These are phyloP conservation scores for Acleris sparsana DNA, from an alignment of 2,888 invertebrate genomes.

Conservation along the genomic window DNA sequence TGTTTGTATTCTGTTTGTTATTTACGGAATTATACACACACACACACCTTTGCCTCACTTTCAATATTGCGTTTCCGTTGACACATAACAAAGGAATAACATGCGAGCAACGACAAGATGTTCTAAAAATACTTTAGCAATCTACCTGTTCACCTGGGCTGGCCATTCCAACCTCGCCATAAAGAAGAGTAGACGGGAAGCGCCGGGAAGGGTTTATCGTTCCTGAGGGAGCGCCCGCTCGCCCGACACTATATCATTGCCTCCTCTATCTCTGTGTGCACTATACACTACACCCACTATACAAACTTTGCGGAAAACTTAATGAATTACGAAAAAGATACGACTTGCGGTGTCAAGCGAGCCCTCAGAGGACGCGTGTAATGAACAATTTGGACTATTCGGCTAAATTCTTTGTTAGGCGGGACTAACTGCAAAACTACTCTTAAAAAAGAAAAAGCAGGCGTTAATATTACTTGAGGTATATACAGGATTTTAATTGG, in stretches of 20 bases:
- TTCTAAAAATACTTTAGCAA: constrained; percentile 82
- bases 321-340: constrained; percentile 36
- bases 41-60: constrained; percentile 67
- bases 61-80: constrained; percentile 70
- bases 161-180: constrained; percentile 81
- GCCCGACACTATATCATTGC: constrained; percentile 83
- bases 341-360: constrained; percentile 20
- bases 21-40: constrained; percentile 46
- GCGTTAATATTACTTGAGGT: too few relatives aligned
- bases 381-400: constrained; percentile 9
- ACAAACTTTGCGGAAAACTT: constrained; percentile 36
- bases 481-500: too few relatives aligned
- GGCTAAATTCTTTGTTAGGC: too few relatives aligned
- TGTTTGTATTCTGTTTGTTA: background rate
- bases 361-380: constrained; percentile 18
- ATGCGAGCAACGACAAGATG: constrained; percentile 79
- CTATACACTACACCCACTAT: constrained; percentile 66
- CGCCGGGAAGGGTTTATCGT: constrained; percentile 81
- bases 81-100: constrained; percentile 79
- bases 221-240: constrained; percentile 76
- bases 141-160: constrained; percentile 82
- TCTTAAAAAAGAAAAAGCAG: too few relatives aligned
- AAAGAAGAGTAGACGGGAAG: constrained; percentile 82
- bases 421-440: too few relatives aligned
- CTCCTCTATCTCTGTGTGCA: constrained; percentile 73